A percentile compares a stretch with the other conserved stretches of the same genome.
Evolutionary conservation across 2,797 vertebrate species (phyloP).

Genomic region (Chromis chromis): DNA sequence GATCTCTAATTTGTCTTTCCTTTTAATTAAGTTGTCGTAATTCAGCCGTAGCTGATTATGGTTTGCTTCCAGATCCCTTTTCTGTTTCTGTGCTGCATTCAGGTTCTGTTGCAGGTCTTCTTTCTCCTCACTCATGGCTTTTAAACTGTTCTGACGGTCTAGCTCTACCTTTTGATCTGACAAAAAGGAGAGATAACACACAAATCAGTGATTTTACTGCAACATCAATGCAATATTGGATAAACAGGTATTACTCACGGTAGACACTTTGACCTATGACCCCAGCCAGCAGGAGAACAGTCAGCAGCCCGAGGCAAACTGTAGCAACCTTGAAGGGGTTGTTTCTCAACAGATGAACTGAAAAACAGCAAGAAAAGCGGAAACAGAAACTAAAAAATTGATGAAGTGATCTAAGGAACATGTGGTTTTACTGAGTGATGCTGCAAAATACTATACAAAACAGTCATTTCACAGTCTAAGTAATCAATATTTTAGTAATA

Average conservation of each 20-base stretch:
- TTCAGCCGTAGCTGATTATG: accelerated
- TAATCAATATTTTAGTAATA: not conserved
- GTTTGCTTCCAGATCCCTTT: not conserved
- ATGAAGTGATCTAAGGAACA: slow-evolving; percentile 36
- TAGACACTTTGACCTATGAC: slow-evolving; percentile 65
- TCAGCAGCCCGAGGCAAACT: slow-evolving; percentile 65
- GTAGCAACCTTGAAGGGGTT: slow-evolving; percentile 61
- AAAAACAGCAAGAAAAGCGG: slow-evolving; percentile 10
- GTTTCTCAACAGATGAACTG: slow-evolving; percentile 61
- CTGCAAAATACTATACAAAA: slow-evolving; percentile 17
- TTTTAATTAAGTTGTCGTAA: accelerated
- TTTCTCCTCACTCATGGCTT: slow-evolving; percentile 27
- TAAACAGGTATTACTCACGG: slow-evolving; percentile 61
- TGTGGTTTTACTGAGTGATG: not conserved
- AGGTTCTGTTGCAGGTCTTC: slow-evolving; percentile 42
- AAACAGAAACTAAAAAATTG: slow-evolving; percentile 19
- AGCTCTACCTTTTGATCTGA: slow-evolving; percentile 51
- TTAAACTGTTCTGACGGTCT: slow-evolving; percentile 35
- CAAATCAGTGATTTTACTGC: not conserved
- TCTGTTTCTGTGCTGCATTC: slow-evolving; percentile 6
- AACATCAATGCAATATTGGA: not conserved
- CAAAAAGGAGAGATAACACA: not conserved
- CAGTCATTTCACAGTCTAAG: not conserved
- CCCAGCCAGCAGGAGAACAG: slow-evolving; percentile 56
- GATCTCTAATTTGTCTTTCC: accelerated